phyloP scores from a whole-genome alignment of 1,140 invertebrate species.

The Cyphomyrmex costatus region DNA sequence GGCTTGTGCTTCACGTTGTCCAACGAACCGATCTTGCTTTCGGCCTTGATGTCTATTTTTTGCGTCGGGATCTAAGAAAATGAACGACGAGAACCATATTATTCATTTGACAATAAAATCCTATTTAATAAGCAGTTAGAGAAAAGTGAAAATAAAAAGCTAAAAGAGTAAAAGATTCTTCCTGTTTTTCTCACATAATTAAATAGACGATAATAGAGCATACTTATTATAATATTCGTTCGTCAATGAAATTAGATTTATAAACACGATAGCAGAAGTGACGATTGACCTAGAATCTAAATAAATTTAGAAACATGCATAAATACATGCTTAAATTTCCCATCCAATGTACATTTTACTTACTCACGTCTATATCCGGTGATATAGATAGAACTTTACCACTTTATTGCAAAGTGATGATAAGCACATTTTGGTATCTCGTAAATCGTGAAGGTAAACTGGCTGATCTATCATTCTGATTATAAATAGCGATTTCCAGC shows the following conservation, averaged over 20 bases:
- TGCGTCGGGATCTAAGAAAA: constrained; percentile 93
- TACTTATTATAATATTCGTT: not conserved
- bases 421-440: constrained; percentile 48
- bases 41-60: constrained; percentile 94
- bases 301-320: constrained; percentile 70
- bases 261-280: not conserved
- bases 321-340: constrained; percentile 62
- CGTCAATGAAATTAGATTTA: not conserved
- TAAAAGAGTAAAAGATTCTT: not conserved
- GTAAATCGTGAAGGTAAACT: constrained; percentile 49
- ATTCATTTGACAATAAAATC: not conserved
- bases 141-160: constrained; percentile 22
- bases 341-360: constrained; percentile 57
- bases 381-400: constrained; percentile 62
- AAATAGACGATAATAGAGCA: not conserved
- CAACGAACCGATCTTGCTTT: constrained; percentile 96
- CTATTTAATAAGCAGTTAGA: not conserved
- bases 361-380: constrained; percentile 59
- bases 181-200: not conserved
- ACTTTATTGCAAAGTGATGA: constrained; percentile 48
- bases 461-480: constrained; percentile 14
- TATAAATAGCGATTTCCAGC: constrained; percentile 49
- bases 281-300: constrained; percentile 15
- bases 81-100: not conserved
- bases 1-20: constrained; percentile 98